These are phyloP conservation scores for Heliconius hewitsoni DNA, from an alignment of 1,140 invertebrate species.

Conservation along the genomic window DNA sequence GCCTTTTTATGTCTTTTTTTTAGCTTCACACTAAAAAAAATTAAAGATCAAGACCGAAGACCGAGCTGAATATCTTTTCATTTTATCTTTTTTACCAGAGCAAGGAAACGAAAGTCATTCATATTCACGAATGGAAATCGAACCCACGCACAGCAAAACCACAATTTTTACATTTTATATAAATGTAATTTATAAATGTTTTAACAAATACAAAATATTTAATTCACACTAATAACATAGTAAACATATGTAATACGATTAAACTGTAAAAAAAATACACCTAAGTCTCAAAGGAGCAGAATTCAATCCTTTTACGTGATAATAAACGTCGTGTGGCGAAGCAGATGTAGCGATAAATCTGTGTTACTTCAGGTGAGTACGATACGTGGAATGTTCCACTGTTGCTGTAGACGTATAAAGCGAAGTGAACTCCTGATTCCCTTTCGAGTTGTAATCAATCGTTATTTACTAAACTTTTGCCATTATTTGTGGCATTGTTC, in stretches of 20 bases:
- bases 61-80: too few relatives aligned
- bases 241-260: background rate
- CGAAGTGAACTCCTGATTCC: conserved; percentile 23
- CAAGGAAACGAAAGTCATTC: too few relatives aligned
- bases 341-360: conserved; percentile 34
- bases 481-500: background rate
- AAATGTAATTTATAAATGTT: too few relatives aligned
- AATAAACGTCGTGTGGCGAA: conserved; percentile 26
- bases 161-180: too few relatives aligned
- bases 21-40: too few relatives aligned
- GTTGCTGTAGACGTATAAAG: conserved; percentile 4
- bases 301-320: conserved; percentile 35
- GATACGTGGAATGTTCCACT: conserved; percentile 22
- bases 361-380: conserved; percentile 26
- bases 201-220: too few relatives aligned
- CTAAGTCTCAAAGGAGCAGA: conserved; percentile 9
- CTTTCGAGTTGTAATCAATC: background rate
- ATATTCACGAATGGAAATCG: too few relatives aligned
- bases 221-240: background rate
- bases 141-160: too few relatives aligned
- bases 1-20: too few relatives aligned
- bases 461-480: background rate
- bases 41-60: too few relatives aligned
- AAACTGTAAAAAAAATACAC: background rate
- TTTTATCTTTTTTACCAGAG: too few relatives aligned